Base-by-base conservation (phyloP, 2,888 invertebrate genomes). In the Dicycla oo region DNA sequence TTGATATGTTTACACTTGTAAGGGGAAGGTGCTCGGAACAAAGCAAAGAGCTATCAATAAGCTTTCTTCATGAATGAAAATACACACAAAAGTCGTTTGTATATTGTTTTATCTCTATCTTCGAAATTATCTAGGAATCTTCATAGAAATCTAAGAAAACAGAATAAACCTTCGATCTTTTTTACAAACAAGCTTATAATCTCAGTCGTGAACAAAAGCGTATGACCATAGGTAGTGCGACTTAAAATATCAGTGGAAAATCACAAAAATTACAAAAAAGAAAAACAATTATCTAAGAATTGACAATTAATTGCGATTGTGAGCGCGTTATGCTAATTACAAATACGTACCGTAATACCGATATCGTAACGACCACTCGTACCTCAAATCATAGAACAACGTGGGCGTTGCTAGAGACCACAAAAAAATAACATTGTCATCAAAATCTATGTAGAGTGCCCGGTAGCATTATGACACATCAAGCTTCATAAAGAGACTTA, bases 231-330 rank as follows among this genome's bases (percentile, higher is more conserved):
- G 45, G 43, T 54, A 65, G 15, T 23, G 78, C 65, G 65, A 81
- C 82, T 65, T 69, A 51, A 62, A 76, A 76, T 65, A 57, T 10
- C 18, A 69, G 38, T 18, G 3, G 8, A 51, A 53, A 47, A 30
- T 45, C 15, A 8, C 45, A 77, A 72, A 68, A 18, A 30, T 30
- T 43, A 20, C 8, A 23, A 45, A 23, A 54, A 51, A 45, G 38
- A n/a, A 30, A n/a, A 23, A 3, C 43, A 63, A 26, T 23, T 58
- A 47, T 54, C 8, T 43, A 45, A 45, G 34, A 65, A 62, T 72
- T 69, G 68, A 78, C 65, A 60, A 60, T 45, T 53, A 66, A 30
- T 63, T 73, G 69, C 56, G 11, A 69, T 72, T 69, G 34, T 70
- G 61, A 51, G 57, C 45, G 61, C 47, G 38, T 30, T 61, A 68